Evolutionary conservation across 2,113 vertebrate species (phyloP).

Genomic region (Eclectus roratus): DNA sequence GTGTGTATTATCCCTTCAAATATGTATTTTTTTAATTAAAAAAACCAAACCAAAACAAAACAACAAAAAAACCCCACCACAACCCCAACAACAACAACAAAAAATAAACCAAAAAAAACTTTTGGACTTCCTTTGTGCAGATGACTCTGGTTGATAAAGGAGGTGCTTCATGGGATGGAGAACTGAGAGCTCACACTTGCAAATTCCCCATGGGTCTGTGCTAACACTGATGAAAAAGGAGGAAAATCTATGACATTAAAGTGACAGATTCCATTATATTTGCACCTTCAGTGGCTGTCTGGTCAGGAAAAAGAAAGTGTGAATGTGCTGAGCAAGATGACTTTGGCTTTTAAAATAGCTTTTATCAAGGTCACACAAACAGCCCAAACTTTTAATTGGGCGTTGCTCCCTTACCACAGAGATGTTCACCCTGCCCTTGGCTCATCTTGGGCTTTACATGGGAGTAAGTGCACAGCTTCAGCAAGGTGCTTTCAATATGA

Average conservation of each 20-base stretch:
- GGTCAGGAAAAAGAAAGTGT: slow-evolving; percentile 63
- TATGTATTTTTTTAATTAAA: background rate
- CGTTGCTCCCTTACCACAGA: accelerated
- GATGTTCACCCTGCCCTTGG: background rate
- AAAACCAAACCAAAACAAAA: background rate
- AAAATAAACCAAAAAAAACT: no score
- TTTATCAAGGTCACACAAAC: slow-evolving; percentile 36
- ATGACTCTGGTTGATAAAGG: background rate
- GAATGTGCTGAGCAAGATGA: slow-evolving; percentile 63
- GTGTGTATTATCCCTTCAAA: background rate
- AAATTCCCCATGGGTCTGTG: background rate
- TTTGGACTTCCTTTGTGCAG: background rate
- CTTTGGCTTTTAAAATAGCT: slow-evolving; percentile 51
- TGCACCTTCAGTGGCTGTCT: slow-evolving; percentile 65
- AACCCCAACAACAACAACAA: no score
- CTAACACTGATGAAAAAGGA: background rate
- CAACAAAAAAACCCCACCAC: background rate
- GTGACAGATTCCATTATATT: slow-evolving; percentile 67
- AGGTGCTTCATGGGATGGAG: background rate
- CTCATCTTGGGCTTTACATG: background rate
- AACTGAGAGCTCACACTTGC: background rate
- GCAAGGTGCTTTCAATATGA: accelerated
- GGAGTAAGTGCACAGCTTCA: accelerated
- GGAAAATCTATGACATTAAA: slow-evolving; percentile 54
- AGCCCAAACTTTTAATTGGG: slow-evolving; percentile 64